Evolutionary conservation across 1,140 invertebrate species (phyloP).

Genomic region (Anastatus disparis): DNA sequence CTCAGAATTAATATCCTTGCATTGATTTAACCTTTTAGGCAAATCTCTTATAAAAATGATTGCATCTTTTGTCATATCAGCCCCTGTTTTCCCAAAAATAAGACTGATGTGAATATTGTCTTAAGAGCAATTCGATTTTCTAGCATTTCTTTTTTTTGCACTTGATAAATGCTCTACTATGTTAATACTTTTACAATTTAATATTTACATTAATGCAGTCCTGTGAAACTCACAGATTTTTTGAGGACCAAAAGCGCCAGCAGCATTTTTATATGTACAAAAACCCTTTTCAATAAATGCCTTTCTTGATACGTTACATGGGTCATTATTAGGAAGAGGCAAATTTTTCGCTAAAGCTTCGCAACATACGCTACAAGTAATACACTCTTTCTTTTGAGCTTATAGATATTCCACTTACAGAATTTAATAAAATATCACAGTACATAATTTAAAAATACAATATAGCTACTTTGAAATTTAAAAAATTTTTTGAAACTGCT

Average conservation of each 20-base stretch:
- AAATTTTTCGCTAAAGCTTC: neutral
- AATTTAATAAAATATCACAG: too few relatives aligned
- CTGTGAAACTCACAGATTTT: neutral
- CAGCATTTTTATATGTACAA: neutral
- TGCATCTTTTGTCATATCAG: neutral
- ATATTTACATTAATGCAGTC: too few relatives aligned
- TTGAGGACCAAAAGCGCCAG: neutral
- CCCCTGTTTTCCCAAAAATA: neutral
- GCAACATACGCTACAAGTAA: too few relatives aligned
- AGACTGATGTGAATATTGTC: neutral
- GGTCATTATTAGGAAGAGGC: neutral
- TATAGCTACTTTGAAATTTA: too few relatives aligned
- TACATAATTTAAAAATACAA: too few relatives aligned
- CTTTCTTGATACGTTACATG: neutral
- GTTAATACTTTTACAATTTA: too few relatives aligned
- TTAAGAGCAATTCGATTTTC: neutral
- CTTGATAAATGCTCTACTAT: neutral
- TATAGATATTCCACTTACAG: too few relatives aligned
- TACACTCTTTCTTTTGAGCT: too few relatives aligned
- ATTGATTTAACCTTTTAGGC: neutral
- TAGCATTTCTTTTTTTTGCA: neutral
- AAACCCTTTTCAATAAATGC: neutral
- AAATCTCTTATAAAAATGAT: neutral
- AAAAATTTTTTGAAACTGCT: too few relatives aligned
- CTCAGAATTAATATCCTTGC: neutral